A percentile compares a stretch with the other conserved stretches of the same genome.
Evolutionary conservation across 2,113 vertebrate species (phyloP).

Genomic region (Pholis gunnellus): DNA sequence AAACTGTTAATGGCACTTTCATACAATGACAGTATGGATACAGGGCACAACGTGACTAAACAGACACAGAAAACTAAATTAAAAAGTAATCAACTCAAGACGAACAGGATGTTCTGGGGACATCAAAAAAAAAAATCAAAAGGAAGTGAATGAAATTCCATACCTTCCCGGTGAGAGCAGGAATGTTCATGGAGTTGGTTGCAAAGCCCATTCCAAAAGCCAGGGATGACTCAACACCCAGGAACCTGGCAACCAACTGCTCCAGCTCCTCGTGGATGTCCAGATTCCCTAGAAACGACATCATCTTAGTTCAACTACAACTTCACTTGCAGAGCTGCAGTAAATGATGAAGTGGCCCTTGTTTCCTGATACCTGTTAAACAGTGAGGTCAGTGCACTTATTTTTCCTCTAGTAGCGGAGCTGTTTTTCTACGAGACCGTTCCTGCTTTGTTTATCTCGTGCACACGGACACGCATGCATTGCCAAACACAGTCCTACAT

Average conservation of each 20-base stretch:
- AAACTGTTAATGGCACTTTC: slow-evolving; percentile 1
- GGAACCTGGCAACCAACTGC: slow-evolving; percentile 89
- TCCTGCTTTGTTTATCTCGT: neutral
- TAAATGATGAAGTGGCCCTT: neutral
- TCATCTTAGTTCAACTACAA: neutral
- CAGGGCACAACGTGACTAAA: neutral
- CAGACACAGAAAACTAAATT: neutral
- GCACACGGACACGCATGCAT: neutral
- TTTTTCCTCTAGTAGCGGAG: neutral
- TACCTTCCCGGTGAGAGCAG: slow-evolving; percentile 95
- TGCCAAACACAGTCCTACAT: neutral
- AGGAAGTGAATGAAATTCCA: slow-evolving; percentile 49
- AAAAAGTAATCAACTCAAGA: neutral
- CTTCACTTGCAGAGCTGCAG: neutral
- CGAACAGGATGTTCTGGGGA: neutral
- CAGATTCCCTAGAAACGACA: slow-evolving; percentile 88
- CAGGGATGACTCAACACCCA: slow-evolving; percentile 96
- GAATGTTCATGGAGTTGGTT: slow-evolving; percentile 99
- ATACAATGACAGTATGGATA: neutral
- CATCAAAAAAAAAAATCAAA: neutral
- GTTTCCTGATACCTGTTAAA: neutral
- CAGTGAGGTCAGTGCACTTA: neutral
- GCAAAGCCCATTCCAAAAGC: slow-evolving; percentile 97
- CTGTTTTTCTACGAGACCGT: neutral
- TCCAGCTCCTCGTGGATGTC: slow-evolving; percentile 96